phyloP scores from a whole-genome alignment of 2,113 vertebrate species.

The Elgaria multicarinata region DNA sequence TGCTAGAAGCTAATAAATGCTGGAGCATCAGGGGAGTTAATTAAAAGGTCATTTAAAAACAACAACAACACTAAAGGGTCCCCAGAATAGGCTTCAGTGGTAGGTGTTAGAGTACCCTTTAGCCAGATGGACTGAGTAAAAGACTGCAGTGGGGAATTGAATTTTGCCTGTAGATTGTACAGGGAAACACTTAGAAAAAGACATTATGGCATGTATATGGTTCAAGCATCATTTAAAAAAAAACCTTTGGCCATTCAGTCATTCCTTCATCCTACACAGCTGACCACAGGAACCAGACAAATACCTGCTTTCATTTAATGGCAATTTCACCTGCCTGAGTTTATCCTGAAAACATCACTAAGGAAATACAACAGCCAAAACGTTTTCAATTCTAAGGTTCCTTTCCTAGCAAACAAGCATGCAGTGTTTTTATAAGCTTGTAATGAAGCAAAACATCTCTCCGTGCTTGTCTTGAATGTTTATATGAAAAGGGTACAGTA shows the following conservation, averaged over 20 bases:
- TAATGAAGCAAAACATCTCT: background rate
- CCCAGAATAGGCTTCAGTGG: too few species aligned
- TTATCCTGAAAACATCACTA: background rate
- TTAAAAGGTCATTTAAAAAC: too few species aligned
- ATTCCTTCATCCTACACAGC: background rate
- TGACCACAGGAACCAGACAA: background rate
- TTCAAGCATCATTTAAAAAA: background rate
- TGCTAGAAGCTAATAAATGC: too few species aligned
- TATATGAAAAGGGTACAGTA: background rate
- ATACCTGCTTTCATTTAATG: background rate
- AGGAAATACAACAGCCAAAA: background rate
- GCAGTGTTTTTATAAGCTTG: background rate
- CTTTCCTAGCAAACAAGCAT: conserved; percentile 35
- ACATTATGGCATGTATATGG: rapidly evolving
- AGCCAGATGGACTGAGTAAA: background rate
- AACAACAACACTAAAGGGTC: too few species aligned
- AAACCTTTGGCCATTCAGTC: background rate
- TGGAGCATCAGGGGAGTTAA: too few species aligned
- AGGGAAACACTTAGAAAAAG: conserved; percentile 4
- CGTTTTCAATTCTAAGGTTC: background rate
- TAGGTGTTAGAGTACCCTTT: too few species aligned
- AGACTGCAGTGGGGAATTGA: background rate
- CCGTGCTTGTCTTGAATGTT: background rate
- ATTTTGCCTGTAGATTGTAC: background rate
- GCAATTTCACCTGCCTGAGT: background rate